Conservation (phyloP, 2,888 invertebrate species). For the Machimus atricapillus region DNA sequence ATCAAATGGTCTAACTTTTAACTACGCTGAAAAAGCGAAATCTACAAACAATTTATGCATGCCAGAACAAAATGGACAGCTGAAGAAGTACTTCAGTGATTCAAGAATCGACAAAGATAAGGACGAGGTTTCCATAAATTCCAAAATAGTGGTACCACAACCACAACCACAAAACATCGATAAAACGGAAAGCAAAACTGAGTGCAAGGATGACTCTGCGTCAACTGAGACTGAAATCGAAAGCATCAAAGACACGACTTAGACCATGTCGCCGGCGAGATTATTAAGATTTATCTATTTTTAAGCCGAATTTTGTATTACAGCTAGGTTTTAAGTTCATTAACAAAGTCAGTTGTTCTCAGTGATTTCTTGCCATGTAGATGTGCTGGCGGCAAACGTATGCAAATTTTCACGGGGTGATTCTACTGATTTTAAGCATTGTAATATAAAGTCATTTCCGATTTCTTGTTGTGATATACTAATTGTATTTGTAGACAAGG, state of each 20-base stretch:
- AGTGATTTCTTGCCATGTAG: not conserved
- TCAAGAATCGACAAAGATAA: not conserved
- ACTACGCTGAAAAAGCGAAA: conserved; percentile 4
- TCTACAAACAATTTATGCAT: conserved; percentile 13
- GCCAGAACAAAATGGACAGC: not conserved
- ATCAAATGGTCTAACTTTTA: not conserved
- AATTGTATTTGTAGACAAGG: not conserved
- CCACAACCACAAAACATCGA: not conserved
- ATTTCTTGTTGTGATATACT: not conserved
- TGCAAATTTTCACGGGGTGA: not conserved
- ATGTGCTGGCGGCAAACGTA: not conserved
- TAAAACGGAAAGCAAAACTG: not conserved
- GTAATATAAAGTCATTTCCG: not conserved
- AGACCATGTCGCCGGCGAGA: not conserved
- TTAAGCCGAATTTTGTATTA: not conserved
- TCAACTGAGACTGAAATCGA: not conserved
- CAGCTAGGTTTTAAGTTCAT: not conserved
- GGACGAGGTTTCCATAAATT: not conserved
- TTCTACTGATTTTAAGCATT: not conserved
- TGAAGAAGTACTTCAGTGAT: conserved; percentile 16
- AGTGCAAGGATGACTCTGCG: not conserved
- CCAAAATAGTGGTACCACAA: not conserved
- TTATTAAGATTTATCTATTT: not conserved
- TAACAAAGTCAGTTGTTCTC: not conserved
- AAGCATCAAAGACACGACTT: not conserved